Evolutionary conservation across 2,113 vertebrate genomes (phyloP).

Genomic region (Semicossyphus pulcher): DNA sequence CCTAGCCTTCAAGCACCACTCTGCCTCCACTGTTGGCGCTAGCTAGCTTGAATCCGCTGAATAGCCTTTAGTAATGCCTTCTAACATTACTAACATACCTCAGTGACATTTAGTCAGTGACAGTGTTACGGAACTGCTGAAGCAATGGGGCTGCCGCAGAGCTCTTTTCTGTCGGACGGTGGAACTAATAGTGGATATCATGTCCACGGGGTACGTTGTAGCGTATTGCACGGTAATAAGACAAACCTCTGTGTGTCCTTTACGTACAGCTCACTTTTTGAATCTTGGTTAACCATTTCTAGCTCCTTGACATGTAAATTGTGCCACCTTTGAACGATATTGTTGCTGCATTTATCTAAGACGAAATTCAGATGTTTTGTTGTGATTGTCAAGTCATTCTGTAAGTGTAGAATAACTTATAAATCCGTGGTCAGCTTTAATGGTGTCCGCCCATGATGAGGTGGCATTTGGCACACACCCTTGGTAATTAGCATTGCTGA

Average conservation of each 20-base stretch:
- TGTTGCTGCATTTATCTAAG: neutral
- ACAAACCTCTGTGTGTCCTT: neutral
- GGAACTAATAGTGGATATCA: constrained; percentile 74
- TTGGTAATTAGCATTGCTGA: neutral
- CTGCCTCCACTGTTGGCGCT: neutral
- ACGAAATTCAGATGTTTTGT: neutral
- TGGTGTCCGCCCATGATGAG: constrained; percentile 64
- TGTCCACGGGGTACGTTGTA: constrained; percentile 76
- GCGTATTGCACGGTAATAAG: constrained; percentile 37
- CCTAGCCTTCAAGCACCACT: constrained; percentile 16
- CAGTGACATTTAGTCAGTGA: constrained; percentile 32
- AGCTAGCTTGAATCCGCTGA: constrained; percentile 9
- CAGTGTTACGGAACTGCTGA: neutral
- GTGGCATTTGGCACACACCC: constrained; percentile 65
- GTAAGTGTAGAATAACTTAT: neutral
- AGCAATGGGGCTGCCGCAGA: constrained; percentile 71
- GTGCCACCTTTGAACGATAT: neutral
- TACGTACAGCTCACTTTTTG: neutral
- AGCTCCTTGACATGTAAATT: neutral
- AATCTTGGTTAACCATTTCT: neutral
- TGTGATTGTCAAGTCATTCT: neutral
- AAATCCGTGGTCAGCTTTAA: neutral
- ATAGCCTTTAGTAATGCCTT: constrained; percentile 32
- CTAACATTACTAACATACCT: constrained; percentile 25
- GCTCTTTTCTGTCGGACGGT: constrained; percentile 71